phyloP scores from a whole-genome alignment of 2,888 invertebrate species.

The Drosophila mimetica region DNA sequence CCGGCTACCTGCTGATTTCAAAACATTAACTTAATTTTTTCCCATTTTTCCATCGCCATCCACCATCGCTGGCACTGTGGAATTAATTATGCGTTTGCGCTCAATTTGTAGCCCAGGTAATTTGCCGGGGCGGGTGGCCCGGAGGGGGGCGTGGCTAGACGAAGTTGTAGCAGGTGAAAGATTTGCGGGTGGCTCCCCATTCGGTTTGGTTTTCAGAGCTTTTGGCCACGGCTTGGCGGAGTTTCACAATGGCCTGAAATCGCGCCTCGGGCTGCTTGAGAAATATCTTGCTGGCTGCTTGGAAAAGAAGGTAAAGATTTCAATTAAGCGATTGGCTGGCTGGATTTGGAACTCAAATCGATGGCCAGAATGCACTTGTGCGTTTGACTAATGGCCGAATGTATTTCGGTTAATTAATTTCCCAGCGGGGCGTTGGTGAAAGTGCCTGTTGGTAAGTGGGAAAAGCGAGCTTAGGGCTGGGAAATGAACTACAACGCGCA shows the following conservation, averaged over 20 bases:
- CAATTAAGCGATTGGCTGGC: conserved; percentile 75
- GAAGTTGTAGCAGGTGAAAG: conserved; percentile 60
- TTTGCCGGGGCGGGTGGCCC: conserved; percentile 23
- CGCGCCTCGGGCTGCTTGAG: conserved; percentile 39
- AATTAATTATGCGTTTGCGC: conserved; percentile 82
- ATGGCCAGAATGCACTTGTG: conserved; percentile 42
- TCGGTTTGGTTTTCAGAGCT: conserved; percentile 5
- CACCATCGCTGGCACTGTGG: conserved; percentile 48
- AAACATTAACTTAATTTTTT: conserved; percentile 73
- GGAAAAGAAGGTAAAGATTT: conserved; percentile 68
- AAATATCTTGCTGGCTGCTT: conserved; percentile 36
- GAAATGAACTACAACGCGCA: background rate
- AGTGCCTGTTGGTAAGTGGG: conserved; percentile 7
- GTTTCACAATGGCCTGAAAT: conserved; percentile 67
- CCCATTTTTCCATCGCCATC: conserved; percentile 55
- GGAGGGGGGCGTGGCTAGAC: conserved; percentile 16
- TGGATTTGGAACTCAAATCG: conserved; percentile 58
- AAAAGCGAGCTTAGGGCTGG: background rate
- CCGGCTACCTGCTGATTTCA: conserved; percentile 68
- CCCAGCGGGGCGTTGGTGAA: conserved; percentile 19
- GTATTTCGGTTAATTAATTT: conserved; percentile 14
- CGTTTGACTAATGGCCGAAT: conserved; percentile 15
- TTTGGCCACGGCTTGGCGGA: conserved; percentile 18
- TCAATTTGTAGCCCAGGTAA: conserved; percentile 78
- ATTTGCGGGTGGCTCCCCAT: conserved; percentile 66